These are phyloP conservation scores for Teinopalpus imperialis DNA, from an alignment of 2,888 invertebrate genomes.

Conservation along the genomic window DNA sequence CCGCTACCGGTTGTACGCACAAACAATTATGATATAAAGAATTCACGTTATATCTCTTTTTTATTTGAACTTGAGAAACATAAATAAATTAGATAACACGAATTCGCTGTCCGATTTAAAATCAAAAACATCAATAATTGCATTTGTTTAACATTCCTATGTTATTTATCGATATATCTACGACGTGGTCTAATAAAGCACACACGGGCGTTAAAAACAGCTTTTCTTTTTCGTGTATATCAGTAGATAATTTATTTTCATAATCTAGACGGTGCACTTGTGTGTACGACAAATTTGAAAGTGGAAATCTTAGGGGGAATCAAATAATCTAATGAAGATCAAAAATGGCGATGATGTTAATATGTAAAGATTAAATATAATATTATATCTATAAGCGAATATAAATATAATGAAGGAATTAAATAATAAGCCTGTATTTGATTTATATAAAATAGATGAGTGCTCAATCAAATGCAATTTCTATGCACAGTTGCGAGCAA, in stretches of 20 bases:
- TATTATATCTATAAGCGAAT: no score
- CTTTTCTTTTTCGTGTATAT: no score
- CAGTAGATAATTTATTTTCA: no score
- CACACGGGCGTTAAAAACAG: not conserved
- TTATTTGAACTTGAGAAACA: constrained; percentile 49
- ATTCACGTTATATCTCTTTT: constrained; percentile 57
- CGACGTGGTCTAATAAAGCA: no score
- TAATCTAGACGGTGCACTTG: no score
- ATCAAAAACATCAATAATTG: constrained; percentile 27
- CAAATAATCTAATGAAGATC: no score
- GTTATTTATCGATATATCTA: constrained; percentile 1
- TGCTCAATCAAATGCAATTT: constrained; percentile 16
- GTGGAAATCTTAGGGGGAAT: no score
- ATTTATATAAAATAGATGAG: constrained; percentile 10
- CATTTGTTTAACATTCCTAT: constrained; percentile 23
- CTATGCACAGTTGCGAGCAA: constrained; percentile 6
- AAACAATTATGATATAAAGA: constrained; percentile 52
- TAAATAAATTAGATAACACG: constrained; percentile 50
- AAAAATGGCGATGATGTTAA: no score
- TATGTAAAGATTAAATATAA: no score
- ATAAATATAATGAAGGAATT: no score
- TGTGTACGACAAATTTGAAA: no score
- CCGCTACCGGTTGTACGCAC: constrained; percentile 71
- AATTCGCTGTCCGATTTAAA: constrained; percentile 50
- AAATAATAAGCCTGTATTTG: no score